Conservation (phyloP, 2,797 vertebrate species). For the Tenualosa thibaudeaui region DNA sequence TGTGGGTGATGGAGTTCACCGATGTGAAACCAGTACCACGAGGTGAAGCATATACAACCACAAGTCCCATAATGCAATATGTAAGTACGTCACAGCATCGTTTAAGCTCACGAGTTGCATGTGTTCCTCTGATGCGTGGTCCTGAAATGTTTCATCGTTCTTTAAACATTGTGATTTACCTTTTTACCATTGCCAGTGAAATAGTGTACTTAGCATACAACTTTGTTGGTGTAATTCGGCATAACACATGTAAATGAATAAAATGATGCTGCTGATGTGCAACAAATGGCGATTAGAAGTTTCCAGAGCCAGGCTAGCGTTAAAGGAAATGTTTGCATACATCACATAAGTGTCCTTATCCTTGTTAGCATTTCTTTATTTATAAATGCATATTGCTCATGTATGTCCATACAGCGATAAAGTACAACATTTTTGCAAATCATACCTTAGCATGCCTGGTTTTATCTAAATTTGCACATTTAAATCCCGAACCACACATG, state of each 20-base stretch:
- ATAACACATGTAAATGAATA: background rate
- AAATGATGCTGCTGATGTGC: background rate
- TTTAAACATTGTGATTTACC: background rate
- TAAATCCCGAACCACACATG: background rate
- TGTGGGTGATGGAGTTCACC: conserved; percentile 65
- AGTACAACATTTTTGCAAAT: background rate
- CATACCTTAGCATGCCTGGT: background rate
- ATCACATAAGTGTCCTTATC: background rate
- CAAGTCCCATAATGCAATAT: conserved; percentile 36
- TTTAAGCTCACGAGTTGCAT: conserved; percentile 5
- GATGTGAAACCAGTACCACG: conserved; percentile 24
- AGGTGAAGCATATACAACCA: conserved; percentile 32
- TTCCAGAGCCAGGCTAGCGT: background rate
- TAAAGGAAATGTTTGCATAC: no score
- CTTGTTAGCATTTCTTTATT: background rate
- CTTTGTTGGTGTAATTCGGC: background rate
- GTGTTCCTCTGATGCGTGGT: background rate
- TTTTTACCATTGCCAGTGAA: background rate
- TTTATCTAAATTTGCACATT: background rate
- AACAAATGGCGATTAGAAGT: conserved; percentile 6
- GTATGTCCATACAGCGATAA: background rate
- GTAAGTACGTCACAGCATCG: background rate
- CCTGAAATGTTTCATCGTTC: conserved; percentile 1
- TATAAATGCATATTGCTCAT: background rate
- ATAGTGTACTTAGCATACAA: background rate